A percentile compares a stretch with the other conserved stretches of the same genome.
phyloP scores from a whole-genome alignment of 2,113 vertebrate genomes.

The Percopsis transmontana region DNA sequence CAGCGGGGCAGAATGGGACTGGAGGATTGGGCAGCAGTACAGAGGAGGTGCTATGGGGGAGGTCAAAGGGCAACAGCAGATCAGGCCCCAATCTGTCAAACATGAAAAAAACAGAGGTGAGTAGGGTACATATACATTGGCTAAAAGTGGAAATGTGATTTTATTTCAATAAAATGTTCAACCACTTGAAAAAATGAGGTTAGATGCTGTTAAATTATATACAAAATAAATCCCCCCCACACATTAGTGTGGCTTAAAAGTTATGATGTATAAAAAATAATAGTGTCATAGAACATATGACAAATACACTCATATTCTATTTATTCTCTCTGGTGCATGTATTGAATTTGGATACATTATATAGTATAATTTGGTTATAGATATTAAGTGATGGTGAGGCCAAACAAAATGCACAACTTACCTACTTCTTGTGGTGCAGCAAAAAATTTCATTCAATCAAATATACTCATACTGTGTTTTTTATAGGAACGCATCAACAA shows the following conservation, averaged over 20 bases:
- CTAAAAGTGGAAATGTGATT: background rate
- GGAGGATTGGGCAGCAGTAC: background rate
- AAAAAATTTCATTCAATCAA: too few species aligned
- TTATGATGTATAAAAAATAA: too few species aligned
- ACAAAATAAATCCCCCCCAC: background rate
- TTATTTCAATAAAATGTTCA: background rate
- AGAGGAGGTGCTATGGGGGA: conserved; percentile 3
- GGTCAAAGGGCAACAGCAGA: conserved; percentile 17
- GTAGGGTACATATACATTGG: background rate
- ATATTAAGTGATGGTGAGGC: too few species aligned
- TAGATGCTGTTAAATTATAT: too few species aligned
- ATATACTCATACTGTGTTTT: too few species aligned
- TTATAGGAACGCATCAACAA: too few species aligned
- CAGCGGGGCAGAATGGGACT: conserved; percentile 1
- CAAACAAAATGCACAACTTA: too few species aligned
- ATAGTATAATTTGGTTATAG: too few species aligned
- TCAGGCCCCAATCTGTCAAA: background rate
- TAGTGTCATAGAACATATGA: background rate
- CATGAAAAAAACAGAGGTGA: conserved; percentile 32
- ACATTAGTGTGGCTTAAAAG: background rate
- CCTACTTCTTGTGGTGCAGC: too few species aligned
- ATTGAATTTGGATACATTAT: too few species aligned
- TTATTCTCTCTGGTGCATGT: too few species aligned
- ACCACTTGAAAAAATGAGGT: background rate
- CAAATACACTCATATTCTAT: conserved; percentile 14